These are phyloP conservation scores for Agrotis exclamationis DNA, from an alignment of 2,888 invertebrate species.

Conservation along the genomic window DNA sequence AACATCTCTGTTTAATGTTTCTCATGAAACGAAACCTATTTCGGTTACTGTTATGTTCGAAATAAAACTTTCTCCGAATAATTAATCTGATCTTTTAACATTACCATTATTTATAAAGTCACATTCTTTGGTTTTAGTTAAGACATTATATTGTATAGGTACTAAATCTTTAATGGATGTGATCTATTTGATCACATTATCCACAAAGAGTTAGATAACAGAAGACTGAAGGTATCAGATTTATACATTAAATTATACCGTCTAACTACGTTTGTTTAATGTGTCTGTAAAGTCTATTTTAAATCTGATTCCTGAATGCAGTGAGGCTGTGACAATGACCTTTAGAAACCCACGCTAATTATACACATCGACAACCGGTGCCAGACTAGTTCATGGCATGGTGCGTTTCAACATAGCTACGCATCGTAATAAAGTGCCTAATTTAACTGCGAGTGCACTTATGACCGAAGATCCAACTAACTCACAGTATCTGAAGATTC, in stretches of 20 bases:
- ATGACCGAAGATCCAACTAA: slow-evolving; percentile 50
- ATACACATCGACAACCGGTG: slow-evolving; percentile 82
- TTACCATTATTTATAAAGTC: slow-evolving; percentile 27
- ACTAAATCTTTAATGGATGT: slow-evolving; percentile 18
- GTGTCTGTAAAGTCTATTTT: slow-evolving; percentile 79
- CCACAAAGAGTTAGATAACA: not conserved
- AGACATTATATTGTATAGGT: slow-evolving; percentile 7
- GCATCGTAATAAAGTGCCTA: slow-evolving; percentile 67
- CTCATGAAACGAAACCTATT: slow-evolving; percentile 29
- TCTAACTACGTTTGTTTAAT: slow-evolving; percentile 9
- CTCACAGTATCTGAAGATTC: slow-evolving; percentile 5
- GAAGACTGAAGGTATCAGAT: slow-evolving; percentile 46
- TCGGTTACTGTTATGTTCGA: slow-evolving; percentile 12
- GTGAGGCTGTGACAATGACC: slow-evolving; percentile 89
- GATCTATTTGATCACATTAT: slow-evolving; percentile 27
- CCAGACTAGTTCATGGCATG: slow-evolving; percentile 82
- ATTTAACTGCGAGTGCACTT: slow-evolving; percentile 62
- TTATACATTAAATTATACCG: slow-evolving; percentile 42
- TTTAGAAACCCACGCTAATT: slow-evolving; percentile 90
- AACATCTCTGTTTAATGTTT: slow-evolving; percentile 41
- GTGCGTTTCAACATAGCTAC: slow-evolving; percentile 74
- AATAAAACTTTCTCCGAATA: slow-evolving; percentile 31
- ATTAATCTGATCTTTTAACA: slow-evolving; percentile 41
- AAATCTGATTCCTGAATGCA: slow-evolving; percentile 79
- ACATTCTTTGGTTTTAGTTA: slow-evolving; percentile 28